Evolutionary conservation across 2,888 invertebrate species (phyloP), one percentile per base, ranked within the genome.

Genomic region (Linnaemya vulpina): DNA sequence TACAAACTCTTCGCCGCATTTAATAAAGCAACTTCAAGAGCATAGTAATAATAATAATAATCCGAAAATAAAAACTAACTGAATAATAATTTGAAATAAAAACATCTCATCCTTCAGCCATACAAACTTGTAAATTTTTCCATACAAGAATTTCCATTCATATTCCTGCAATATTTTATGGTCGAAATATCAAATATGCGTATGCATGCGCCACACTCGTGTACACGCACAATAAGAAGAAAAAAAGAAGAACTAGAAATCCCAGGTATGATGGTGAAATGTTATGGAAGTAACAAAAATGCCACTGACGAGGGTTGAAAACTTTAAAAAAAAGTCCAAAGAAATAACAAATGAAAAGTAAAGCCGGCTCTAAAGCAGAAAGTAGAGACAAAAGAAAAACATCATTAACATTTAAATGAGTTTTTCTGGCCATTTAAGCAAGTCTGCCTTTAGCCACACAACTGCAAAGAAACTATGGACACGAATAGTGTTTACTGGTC

Each of bases 361-460:
- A 70, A 70, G 68, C 22, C 13, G 25, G 22, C 55, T 58, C 30
- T 7, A 40, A 63, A 15, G n/a, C 10, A 70, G 11, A 70, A 20
- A 11, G 40, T n/a, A 65, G 20, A 30, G 55, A 53, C 38, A 63
- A 43, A 38, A 68, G 30, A 58, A 74, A 55, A 62, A 83, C 55
- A 75, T 85, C 78, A 85, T 85, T 85, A 82, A 82, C 85, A 85
- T 85, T 85, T 82, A 85, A 85, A 85, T 85, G 85, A 82, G 78
- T 82, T 85, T 82, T 79, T 85, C 82, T 79, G 78, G 65, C 75
- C 79, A 76, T 70, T 79, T 85, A 75, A 75, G 71, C 51, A 60
- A 85, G 75, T 67, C 58, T 82, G 60, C 78, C 71, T 46, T 63
- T 53, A 46, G 35, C 9, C 20, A 22, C 35, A 13, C n/a, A 35